Conservation (phyloP, 2,888 invertebrate genomes). For the Gordius sp. region DNA sequence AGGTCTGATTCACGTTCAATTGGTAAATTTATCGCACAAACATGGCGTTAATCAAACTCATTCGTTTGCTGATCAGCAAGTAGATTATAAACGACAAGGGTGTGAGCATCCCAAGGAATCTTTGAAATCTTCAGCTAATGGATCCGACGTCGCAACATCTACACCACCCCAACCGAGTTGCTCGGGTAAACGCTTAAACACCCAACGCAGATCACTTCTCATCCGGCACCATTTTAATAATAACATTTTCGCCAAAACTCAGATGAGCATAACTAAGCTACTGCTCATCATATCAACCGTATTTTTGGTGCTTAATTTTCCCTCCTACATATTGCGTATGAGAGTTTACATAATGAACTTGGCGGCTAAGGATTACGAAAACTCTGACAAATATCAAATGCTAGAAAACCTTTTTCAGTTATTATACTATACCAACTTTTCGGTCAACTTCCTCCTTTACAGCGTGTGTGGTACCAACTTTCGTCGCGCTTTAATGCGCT, state of each 20-base stretch:
- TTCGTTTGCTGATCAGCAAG: too few species aligned
- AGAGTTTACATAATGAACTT: conserved; percentile 22
- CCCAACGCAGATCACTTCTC: too few species aligned
- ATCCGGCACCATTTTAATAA: too few species aligned
- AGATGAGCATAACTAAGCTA: conserved; percentile 22
- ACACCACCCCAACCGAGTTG: too few species aligned
- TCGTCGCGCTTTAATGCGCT: conserved; percentile 21
- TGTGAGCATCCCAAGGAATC: too few species aligned
- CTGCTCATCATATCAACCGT: conserved; percentile 23
- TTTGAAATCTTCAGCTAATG: too few species aligned
- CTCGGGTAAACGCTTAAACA: too few species aligned
- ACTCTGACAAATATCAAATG: conserved; percentile 21
- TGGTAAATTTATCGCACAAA: too few species aligned
- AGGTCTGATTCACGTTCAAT: too few species aligned
- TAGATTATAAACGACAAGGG: too few species aligned
- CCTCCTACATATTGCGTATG: conserved; percentile 25
- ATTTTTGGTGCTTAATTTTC: conserved; percentile 24
- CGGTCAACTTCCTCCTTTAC: conserved; percentile 53
- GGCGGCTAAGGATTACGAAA: conserved; percentile 20
- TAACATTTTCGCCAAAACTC: conserved; percentile 20
- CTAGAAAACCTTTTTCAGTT: conserved; percentile 35
- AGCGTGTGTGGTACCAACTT: conserved; percentile 34
- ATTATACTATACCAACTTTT: conserved; percentile 52
- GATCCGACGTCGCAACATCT: too few species aligned
- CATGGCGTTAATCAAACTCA: too few species aligned